phyloP scores from a whole-genome alignment of 1,140 invertebrate genomes.

The Diorhabda carinulata region DNA sequence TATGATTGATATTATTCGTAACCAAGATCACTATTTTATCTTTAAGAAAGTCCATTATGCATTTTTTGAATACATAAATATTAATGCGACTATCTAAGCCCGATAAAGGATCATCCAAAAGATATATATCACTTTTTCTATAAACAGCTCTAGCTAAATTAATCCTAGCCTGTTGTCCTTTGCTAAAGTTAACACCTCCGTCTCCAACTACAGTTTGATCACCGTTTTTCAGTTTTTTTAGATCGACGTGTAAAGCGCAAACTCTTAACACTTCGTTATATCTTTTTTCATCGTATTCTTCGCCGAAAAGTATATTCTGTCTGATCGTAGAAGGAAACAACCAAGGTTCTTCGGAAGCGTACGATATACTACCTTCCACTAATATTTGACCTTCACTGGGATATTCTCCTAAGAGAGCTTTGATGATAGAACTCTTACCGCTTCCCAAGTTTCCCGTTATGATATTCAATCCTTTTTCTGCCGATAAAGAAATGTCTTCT shows the following conservation, averaged over 20 bases:
- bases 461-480: constrained; percentile 18
- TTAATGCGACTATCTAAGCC: constrained; percentile 80
- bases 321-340: constrained; percentile 59
- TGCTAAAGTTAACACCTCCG: constrained; percentile 71
- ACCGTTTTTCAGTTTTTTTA: constrained; percentile 45
- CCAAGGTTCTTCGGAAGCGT: constrained; percentile 78
- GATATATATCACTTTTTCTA: constrained; percentile 70
- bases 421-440: constrained; percentile 73
- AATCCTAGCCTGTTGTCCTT: constrained; percentile 87
- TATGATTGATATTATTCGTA: constrained; percentile 66
- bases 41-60: constrained; percentile 64
- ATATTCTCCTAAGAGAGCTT: constrained; percentile 70
- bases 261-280: constrained; percentile 54
- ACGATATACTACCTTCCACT: constrained; percentile 68
- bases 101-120: constrained; percentile 81
- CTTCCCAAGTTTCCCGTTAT: constrained; percentile 73
- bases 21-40: constrained; percentile 67
- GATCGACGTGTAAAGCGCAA: constrained; percentile 34
- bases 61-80: constrained; percentile 72
- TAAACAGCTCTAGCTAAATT: constrained; percentile 83
- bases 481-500: constrained; percentile 38
- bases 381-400: constrained; percentile 58
- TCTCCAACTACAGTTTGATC: constrained; percentile 81
- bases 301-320: constrained; percentile 66
- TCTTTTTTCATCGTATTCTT: constrained; percentile 45